phyloP scores from a whole-genome alignment of 1,140 invertebrate species.

The Heliconius hewitsoni region DNA sequence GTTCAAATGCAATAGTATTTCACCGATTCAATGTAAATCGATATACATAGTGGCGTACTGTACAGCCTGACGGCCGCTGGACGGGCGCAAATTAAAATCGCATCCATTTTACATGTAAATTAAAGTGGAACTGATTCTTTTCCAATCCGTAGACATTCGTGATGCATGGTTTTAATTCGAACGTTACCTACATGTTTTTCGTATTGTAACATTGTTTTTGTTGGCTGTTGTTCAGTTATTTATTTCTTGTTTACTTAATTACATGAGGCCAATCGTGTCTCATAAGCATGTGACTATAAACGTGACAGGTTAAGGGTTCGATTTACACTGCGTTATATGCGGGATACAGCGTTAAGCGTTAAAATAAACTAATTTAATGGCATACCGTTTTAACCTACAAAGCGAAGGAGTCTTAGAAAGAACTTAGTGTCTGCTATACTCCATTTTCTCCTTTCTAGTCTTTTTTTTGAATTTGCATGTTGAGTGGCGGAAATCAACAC shows the following conservation, averaged over 20 bases:
- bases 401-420: neutral
- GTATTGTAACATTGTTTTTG: slow-evolving; percentile 7
- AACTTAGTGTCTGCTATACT: neutral
- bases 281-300: too few relatives aligned
- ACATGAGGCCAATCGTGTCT: too few relatives aligned
- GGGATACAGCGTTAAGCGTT: too few relatives aligned
- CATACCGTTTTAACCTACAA: too few relatives aligned
- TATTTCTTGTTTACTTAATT: neutral
- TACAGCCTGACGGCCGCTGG: neutral
- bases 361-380: neutral
- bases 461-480: too few relatives aligned
- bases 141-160: slow-evolving; percentile 21
- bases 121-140: slow-evolving; percentile 26
- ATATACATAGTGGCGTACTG: slow-evolving; percentile 13
- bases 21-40: slow-evolving; percentile 16
- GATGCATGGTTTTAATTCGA: slow-evolving; percentile 27
- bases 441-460: too few relatives aligned
- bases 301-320: too few relatives aligned
- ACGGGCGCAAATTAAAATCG: slow-evolving; percentile 27
- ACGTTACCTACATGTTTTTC: neutral
- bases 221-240: neutral
- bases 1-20: neutral
- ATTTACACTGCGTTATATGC: too few relatives aligned
- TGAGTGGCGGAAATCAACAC: too few relatives aligned
- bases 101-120: slow-evolving; percentile 28